Evolutionary conservation across 2,888 invertebrate species (phyloP).

Genomic region (Drosophila silvestris): DNA sequence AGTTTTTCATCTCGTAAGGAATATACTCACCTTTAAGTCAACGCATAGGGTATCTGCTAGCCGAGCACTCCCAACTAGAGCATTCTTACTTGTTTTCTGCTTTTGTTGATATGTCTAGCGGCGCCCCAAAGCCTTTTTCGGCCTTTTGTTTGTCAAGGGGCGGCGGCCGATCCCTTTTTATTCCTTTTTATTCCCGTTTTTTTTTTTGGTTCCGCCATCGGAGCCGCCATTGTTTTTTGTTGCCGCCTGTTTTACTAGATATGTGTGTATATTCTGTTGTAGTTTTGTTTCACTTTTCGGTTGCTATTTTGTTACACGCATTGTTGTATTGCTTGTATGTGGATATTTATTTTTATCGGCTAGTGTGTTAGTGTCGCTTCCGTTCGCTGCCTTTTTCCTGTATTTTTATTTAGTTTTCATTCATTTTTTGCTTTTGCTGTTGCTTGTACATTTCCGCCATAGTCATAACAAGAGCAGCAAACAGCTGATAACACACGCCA

Average conservation of each 20-base stretch:
- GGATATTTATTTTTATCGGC: conserved; percentile 65
- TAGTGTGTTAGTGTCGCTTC: conserved; percentile 56
- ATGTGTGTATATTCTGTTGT: conserved; percentile 54
- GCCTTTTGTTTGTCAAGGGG: conserved; percentile 36
- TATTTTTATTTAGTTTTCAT: background rate
- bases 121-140: conserved; percentile 51
- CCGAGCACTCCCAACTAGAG: background rate
- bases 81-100: conserved; percentile 7
- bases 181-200: conserved; percentile 46
- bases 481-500: conserved; percentile 70
- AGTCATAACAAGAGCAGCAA: conserved; percentile 69
- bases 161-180: conserved; percentile 27
- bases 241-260: conserved; percentile 22
- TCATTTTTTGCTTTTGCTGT: conserved; percentile 4
- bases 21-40: background rate
- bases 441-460: conserved; percentile 62
- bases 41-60: background rate
- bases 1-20: background rate
- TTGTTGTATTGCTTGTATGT: conserved; percentile 18
- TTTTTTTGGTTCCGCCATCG: conserved; percentile 39
- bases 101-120: conserved; percentile 53
- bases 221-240: conserved; percentile 49
- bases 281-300: conserved; percentile 23
- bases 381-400: conserved; percentile 31
- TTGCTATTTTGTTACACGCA: conserved; percentile 39